phyloP scores from a whole-genome alignment of 2,888 invertebrate species.

The Nomada hirtipes region DNA sequence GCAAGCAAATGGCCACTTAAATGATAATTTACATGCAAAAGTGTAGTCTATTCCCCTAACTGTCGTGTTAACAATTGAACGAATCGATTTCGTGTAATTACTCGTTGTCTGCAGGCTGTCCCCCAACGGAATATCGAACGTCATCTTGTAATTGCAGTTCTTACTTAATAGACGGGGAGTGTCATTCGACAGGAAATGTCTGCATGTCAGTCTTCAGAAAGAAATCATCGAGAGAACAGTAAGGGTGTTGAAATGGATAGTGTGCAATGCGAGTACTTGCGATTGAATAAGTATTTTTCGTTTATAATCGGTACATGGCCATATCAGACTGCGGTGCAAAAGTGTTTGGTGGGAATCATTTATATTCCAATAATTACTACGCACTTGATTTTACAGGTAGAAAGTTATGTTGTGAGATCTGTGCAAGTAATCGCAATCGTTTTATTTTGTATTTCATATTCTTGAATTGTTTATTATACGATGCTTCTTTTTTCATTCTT shows the following conservation, averaged over 20 bases:
- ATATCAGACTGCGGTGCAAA: slow-evolving; percentile 64
- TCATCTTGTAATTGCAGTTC: background rate
- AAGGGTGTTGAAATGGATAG: slow-evolving; percentile 45
- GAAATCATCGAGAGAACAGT: background rate
- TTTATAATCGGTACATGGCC: slow-evolving; percentile 73
- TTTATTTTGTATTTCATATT: too few species aligned
- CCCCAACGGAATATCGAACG: slow-evolving; percentile 38
- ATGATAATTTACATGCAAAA: background rate
- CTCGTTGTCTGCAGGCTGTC: too few species aligned
- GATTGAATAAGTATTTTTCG: slow-evolving; percentile 54
- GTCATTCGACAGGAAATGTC: background rate
- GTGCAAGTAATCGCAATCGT: background rate
- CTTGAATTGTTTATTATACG: too few species aligned
- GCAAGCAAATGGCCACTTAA: background rate
- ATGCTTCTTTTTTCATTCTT: too few species aligned
- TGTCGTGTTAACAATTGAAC: background rate
- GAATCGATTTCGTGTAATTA: slow-evolving; percentile 10
- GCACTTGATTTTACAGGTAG: slow-evolving; percentile 72
- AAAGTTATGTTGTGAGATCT: background rate
- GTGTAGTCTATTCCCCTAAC: background rate
- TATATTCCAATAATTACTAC: slow-evolving; percentile 55
- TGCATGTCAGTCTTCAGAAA: background rate
- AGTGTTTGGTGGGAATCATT: slow-evolving; percentile 52
- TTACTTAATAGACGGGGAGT: background rate
- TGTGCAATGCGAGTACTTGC: slow-evolving; percentile 52